Conservation (phyloP, 2,113 vertebrate genomes). For the Lethenteron reissneri region DNA sequence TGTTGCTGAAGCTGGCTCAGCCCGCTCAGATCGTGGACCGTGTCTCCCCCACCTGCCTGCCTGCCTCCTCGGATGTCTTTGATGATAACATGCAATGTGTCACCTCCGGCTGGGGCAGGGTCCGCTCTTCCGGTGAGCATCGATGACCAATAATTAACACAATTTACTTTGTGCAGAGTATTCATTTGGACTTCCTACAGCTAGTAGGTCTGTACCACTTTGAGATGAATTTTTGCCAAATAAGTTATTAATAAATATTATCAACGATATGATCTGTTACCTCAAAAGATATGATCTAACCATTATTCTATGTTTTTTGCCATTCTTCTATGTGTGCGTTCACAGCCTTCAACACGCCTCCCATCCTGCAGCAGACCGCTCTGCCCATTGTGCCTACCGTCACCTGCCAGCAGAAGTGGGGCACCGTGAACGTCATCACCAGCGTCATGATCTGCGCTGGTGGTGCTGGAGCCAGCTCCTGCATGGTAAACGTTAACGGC, state of each 20-base stretch:
- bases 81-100: not conserved
- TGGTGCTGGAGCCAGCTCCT: constrained; percentile 36
- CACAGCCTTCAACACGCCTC: constrained; percentile 28
- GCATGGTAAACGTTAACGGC: constrained; percentile 29
- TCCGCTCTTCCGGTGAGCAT: not conserved
- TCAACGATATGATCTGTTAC: too few species aligned
- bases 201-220: too few species aligned
- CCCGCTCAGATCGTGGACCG: not conserved
- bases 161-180: too few species aligned
- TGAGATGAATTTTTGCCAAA: too few species aligned
- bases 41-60: not conserved
- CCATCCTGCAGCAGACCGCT: constrained; percentile 36
- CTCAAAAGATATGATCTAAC: too few species aligned
- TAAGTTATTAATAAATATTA: too few species aligned
- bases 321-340: not conserved
- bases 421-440: constrained; percentile 18
- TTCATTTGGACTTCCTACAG: too few species aligned
- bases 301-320: too few species aligned
- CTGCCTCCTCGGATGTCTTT: not conserved
- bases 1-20: not conserved
- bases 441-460: constrained; percentile 47
- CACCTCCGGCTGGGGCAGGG: constrained; percentile 3
- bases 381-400: constrained; percentile 42
- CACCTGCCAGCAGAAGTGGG: constrained; percentile 33
- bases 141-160: too few species aligned